These are phyloP conservation scores for Charanyca ferruginea DNA, from an alignment of 2,888 invertebrate species.

Conservation along the genomic window DNA sequence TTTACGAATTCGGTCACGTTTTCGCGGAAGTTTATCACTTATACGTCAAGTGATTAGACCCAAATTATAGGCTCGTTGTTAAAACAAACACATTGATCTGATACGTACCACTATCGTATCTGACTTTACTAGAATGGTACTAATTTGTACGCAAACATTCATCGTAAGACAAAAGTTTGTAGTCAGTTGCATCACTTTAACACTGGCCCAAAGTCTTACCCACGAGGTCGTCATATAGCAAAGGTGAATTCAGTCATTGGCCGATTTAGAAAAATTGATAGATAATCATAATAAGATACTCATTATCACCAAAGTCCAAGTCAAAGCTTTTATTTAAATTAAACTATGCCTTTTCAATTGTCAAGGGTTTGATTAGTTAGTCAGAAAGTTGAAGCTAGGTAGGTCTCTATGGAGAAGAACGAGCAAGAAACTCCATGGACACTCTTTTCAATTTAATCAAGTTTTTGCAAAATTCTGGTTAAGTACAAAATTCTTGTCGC, in stretches of 20 bases:
- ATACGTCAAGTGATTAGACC: slow-evolving; percentile 32
- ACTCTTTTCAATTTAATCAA: too few relatives aligned
- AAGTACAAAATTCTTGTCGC: too few relatives aligned
- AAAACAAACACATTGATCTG: slow-evolving; percentile 37
- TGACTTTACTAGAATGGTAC: slow-evolving; percentile 15
- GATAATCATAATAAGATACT: too few relatives aligned
- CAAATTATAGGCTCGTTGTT: slow-evolving; percentile 44
- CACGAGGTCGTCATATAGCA: background rate
- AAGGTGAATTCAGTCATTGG: background rate
- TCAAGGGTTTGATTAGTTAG: too few relatives aligned
- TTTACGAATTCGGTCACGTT: slow-evolving; percentile 7
- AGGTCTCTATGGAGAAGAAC: too few relatives aligned
- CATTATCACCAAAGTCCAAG: too few relatives aligned
- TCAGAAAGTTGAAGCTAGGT: too few relatives aligned
- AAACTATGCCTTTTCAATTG: too few relatives aligned
- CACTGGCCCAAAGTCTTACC: too few relatives aligned
- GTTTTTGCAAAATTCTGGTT: too few relatives aligned
- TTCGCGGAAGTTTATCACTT: slow-evolving; percentile 50
- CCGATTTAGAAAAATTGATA: slow-evolving; percentile 5
- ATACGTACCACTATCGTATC: slow-evolving; percentile 12
- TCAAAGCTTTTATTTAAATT: too few relatives aligned
- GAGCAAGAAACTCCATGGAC: too few relatives aligned
- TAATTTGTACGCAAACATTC: slow-evolving; percentile 34
- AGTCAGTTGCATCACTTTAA: slow-evolving; percentile 19
- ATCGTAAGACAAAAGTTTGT: slow-evolving; percentile 3